Evolutionary conservation across 1,140 invertebrate species (phyloP), one percentile per base, ranked within the genome.

Genomic region (Lordiphosa collinella): DNA sequence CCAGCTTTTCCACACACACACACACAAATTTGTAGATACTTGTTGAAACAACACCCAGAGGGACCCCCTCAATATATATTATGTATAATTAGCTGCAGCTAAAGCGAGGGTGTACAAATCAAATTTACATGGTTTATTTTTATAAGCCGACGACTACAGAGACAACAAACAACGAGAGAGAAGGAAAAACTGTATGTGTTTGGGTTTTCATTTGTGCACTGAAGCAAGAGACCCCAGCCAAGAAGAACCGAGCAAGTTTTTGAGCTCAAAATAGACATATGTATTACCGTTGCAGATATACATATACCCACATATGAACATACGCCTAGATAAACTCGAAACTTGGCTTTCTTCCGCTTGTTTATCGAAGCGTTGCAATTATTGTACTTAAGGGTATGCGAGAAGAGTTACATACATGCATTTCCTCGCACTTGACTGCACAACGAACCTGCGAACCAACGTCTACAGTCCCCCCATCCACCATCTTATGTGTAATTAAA

Each of bases 291-390:
- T 79, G 67, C 67, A 49, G 48, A 69, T 58, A 53, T 68, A 69
- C 55, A 53, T 68, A 68, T 22, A 11, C 34, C 11, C 6, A 35
- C n/a, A 35, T 12, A 18, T 14, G 10, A 7, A 35, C 4, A n/a
- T 34, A 47, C 8, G 10, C 22, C 7, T 35, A 35, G 12, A 36
- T 48, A 22, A 31, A 38, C 68, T 54, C 25, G 38, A 51, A 67
- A 55, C 18, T 46, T 49, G 41, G 38, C 66, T 62, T 59, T 80
- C 76, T 71, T 82, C 76, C 76, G 75, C 68, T 80, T 64, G 76
- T 71, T 80, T 80, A 82, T 82, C 75, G 75, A 76, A 80, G 71
- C 75, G 75, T 80, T 82, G 75, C 71, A 82, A 82, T 82, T 80
- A 80, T 70, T 75, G 60, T 37, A 54, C 25, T 29, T 29, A 80